phyloP scores from a whole-genome alignment of 2,888 invertebrate genomes.

The Limnephilus auricula region DNA sequence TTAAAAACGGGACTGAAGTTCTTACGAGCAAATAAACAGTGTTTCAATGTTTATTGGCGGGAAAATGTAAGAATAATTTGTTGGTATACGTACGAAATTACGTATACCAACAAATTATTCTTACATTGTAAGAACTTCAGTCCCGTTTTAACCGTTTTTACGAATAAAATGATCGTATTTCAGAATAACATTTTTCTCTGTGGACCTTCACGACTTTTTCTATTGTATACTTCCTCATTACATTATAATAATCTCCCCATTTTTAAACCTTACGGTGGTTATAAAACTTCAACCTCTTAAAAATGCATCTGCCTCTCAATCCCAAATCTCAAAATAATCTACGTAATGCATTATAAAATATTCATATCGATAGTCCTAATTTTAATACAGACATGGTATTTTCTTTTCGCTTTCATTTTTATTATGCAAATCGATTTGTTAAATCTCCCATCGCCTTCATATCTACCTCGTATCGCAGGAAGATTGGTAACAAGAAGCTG shows the following conservation, averaged over 20 bases:
- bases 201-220: no score
- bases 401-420: conserved; percentile 48
- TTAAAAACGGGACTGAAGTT: no score
- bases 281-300: neutral
- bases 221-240: neutral
- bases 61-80: no score
- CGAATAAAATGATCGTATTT: no score
- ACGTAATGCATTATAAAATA: neutral
- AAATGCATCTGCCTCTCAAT: neutral
- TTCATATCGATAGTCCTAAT: neutral
- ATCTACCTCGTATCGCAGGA: neutral
- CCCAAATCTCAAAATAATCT: neutral
- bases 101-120: no score
- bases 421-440: conserved; percentile 55
- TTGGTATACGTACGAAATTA: no score
- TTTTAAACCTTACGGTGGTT: neutral
- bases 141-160: no score
- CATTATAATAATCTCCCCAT: neutral
- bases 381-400: neutral
- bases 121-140: no score
- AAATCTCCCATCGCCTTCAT: conserved; percentile 15
- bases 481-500: neutral
- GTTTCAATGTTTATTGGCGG: no score
- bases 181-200: no score
- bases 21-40: no score